Conservation (phyloP, 2,797 vertebrate species). For the Melanogrammus aeglefinus region DNA sequence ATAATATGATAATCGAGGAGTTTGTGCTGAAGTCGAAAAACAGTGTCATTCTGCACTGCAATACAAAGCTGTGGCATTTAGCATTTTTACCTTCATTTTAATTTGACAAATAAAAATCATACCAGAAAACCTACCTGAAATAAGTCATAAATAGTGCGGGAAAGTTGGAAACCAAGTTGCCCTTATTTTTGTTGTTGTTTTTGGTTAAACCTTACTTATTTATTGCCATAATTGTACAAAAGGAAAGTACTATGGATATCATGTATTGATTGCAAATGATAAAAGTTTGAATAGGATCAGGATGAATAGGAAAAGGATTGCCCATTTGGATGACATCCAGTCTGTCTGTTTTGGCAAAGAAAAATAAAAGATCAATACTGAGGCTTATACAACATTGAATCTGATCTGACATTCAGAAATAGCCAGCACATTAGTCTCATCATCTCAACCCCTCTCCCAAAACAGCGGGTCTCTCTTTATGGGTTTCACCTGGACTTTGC, state of each 20-base stretch:
- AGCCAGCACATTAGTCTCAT: conserved; percentile 37
- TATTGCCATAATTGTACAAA: not conserved
- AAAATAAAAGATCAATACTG: not conserved
- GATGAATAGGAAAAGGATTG: too few relatives aligned
- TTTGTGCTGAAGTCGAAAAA: not conserved
- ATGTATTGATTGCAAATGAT: not conserved
- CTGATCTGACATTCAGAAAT: conserved; percentile 38
- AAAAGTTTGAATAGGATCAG: not conserved
- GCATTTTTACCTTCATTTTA: not conserved
- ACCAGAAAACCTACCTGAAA: not conserved
- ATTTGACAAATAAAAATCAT: not conserved
- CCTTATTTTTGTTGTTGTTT: not conserved
- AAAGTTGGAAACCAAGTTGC: not conserved
- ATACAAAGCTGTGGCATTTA: not conserved
- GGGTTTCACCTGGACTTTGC: conserved; percentile 51
- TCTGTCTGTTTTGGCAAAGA: conserved; percentile 4
- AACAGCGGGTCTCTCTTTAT: conserved; percentile 49
- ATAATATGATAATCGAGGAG: not conserved
- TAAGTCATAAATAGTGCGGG: not conserved
- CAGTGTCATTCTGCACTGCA: not conserved
- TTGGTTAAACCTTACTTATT: not conserved
- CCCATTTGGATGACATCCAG: conserved; percentile 1
- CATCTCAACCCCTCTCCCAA: conserved; percentile 30
- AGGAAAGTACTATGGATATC: not conserved
- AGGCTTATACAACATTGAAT: conserved; percentile 35